A percentile compares a stretch with the other conserved stretches of the same genome.
These are phyloP conservation scores for Epinephelus moara DNA, from an alignment of 2,113 vertebrate species.

Conservation along the genomic window DNA sequence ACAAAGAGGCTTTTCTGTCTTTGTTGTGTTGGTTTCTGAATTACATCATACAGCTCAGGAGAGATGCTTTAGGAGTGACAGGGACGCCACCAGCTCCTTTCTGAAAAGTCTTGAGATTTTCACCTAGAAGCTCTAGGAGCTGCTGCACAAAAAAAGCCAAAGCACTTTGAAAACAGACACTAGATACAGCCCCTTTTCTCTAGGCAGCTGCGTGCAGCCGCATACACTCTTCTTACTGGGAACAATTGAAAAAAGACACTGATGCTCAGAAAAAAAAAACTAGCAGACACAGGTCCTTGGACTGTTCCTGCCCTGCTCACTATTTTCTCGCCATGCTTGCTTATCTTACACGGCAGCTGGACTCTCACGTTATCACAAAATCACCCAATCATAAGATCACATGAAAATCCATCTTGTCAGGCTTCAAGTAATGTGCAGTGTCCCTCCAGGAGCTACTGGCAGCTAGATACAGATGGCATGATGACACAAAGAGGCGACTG, in stretches of 20 bases:
- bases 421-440: no score
- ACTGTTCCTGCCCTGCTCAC: neutral
- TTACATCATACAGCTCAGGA: no score
- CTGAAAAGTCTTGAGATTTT: neutral
- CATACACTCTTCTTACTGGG: neutral
- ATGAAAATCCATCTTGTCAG: no score
- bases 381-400: no score
- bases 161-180: neutral
- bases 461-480: no score
- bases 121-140: neutral
- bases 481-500: no score
- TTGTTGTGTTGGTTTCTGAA: neutral
- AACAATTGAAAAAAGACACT: neutral
- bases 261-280: neutral
- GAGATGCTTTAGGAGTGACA: no score
- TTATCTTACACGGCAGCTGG: no score
- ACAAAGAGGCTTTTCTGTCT: neutral
- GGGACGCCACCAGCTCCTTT: neutral
- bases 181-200: neutral
- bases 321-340: neutral
- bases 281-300: neutral
- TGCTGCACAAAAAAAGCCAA: neutral
- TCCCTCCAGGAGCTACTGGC: no score
- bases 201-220: neutral
- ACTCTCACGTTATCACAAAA: no score